phyloP scores from a whole-genome alignment of 2,113 vertebrate species.

The Ramphastos sulfuratus region DNA sequence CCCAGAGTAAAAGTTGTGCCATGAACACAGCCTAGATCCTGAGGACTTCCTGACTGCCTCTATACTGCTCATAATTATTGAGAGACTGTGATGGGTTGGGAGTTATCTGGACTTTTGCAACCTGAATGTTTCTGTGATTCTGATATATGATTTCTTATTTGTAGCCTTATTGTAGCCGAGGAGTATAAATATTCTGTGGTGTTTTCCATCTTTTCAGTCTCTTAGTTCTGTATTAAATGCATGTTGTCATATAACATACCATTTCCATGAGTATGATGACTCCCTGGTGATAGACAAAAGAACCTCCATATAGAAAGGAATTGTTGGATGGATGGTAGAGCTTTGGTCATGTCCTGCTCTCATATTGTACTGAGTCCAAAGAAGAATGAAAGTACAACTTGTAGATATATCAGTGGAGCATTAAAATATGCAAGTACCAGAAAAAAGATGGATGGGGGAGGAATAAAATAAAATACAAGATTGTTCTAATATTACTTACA shows the following conservation, averaged over 20 bases:
- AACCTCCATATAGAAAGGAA: background rate
- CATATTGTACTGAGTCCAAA: background rate
- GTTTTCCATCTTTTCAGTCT: background rate
- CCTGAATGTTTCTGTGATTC: no score
- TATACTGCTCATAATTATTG: background rate
- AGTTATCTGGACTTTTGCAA: no score
- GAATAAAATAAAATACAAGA: background rate
- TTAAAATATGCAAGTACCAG: background rate
- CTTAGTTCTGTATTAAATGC: background rate
- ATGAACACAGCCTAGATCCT: background rate
- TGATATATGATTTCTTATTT: background rate
- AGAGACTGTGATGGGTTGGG: background rate
- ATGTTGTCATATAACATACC: background rate
- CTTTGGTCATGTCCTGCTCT: rapidly evolving
- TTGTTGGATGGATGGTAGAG: background rate
- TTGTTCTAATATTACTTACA: background rate
- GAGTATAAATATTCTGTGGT: rapidly evolving
- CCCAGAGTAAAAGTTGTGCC: background rate
- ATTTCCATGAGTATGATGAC: background rate
- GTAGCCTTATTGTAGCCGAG: background rate
- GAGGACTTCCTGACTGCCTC: background rate
- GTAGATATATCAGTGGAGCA: background rate
- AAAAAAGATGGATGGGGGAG: background rate
- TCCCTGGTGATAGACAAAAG: background rate
- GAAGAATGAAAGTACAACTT: background rate